Conservation (phyloP, 2,113 vertebrate species). For the Sebastes schlegelii region DNA sequence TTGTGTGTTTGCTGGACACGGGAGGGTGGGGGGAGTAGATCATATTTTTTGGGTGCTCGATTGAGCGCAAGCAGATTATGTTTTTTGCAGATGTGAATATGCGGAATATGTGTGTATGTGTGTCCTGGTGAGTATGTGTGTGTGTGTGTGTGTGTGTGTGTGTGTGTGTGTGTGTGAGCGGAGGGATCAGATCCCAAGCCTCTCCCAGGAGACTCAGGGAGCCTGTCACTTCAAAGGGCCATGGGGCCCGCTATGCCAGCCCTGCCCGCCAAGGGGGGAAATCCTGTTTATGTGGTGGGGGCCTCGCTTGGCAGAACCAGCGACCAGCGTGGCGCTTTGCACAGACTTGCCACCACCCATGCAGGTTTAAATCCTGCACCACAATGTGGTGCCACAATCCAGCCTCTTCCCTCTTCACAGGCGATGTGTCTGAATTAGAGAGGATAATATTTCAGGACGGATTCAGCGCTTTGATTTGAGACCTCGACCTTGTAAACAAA, state of each 20-base stretch:
- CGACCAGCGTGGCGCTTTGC: conserved; percentile 54
- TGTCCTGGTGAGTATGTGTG: conserved; percentile 44
- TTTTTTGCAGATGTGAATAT: conserved; percentile 14
- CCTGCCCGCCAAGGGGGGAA: conserved; percentile 65
- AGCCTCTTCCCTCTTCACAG: conserved; percentile 19
- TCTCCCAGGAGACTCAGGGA: conserved; percentile 61
- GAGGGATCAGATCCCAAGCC: conserved; percentile 71
- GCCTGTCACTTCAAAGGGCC: conserved; percentile 77
- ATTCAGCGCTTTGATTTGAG: conserved; percentile 38
- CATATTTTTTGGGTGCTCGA: conserved; percentile 49
- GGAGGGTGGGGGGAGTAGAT: conserved; percentile 11
- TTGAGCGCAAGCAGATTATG: conserved; percentile 42
- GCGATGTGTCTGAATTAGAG: conserved; percentile 37
- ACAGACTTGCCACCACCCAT: conserved; percentile 54
- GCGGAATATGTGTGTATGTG: conserved; percentile 30
- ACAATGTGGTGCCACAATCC: conserved; percentile 38
- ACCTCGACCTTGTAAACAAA: conserved; percentile 15
- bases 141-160: background rate
- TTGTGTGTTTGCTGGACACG: conserved; percentile 16
- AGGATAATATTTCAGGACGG: conserved; percentile 30
- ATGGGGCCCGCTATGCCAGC: conserved; percentile 49
- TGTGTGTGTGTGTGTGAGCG: conserved; percentile 27
- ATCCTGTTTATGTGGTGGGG: conserved; percentile 73
- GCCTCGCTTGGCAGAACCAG: conserved; percentile 60
- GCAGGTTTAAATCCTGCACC: conserved; percentile 66